A percentile compares a stretch with the other conserved stretches of the same genome.
These are phyloP conservation scores for Paratilapia polleni DNA, from an alignment of 2,113 vertebrate genomes.

Conservation along the genomic window DNA sequence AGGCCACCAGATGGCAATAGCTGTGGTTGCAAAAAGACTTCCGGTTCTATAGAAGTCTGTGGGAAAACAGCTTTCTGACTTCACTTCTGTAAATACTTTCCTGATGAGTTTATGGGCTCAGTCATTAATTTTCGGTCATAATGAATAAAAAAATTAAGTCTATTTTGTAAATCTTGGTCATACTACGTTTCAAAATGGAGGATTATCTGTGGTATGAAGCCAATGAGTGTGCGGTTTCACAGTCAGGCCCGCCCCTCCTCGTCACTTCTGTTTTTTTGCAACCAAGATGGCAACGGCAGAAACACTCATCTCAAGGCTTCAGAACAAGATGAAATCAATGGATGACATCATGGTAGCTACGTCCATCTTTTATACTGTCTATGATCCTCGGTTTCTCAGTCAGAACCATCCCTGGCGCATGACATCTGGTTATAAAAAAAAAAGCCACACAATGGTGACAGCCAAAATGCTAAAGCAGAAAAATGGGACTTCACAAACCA, in stretches of 20 bases:
- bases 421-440: neutral
- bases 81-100: neutral
- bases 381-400: neutral
- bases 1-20: neutral
- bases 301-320: neutral
- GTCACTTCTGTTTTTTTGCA: no score
- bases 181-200: neutral
- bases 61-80: neutral
- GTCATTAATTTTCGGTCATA: neutral
- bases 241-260: no score
- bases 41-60: neutral
- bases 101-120: neutral
- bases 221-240: no score
- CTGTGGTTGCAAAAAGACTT: neutral
- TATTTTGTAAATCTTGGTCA: neutral
- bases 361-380: neutral
- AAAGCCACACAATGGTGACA: neutral
- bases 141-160: neutral
- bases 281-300: neutral
- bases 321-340: neutral
- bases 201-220: neutral
- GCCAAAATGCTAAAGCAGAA: neutral
- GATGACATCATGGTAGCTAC: no score
- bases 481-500: neutral
- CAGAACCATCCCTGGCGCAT: neutral